Base-by-base conservation (phyloP, 2,113 vertebrate genomes). In the Pelobates fuscus region DNA sequence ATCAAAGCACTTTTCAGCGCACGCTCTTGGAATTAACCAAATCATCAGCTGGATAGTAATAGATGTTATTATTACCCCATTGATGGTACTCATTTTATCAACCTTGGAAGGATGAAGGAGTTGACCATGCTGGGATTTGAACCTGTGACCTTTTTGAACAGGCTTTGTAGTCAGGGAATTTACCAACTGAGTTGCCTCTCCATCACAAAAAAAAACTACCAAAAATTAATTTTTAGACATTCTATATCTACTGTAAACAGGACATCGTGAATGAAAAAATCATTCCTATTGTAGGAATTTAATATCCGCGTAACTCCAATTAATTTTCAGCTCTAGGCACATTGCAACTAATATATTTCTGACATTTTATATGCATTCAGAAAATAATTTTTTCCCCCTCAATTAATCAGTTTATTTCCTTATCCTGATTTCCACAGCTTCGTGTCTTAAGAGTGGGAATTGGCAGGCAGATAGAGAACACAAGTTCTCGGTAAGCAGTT, bases 351-450 rank as follows among this genome's bases (percentile, higher is more conserved):
- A 18, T 49, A 8, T 18, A 15, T 15, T 12, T 49, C 44, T 49
- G 44, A 12, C 44, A 18, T 14, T 49, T 49, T 17, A 2, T 12
- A 17, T 1, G 44, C 44, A 49, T 49, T 14, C 44, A 49, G 44
- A 49, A 5, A 17, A 49, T 49, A 18, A 49, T 15, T 12, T 5
- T 12, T 8, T 12, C 12, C 15, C 15, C 15, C 17, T 49, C 44
- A 49, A 14, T 17, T 8, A 49, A 49, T 14, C 17, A 49, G 4
- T 49, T 49, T 49, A 49, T 49, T 18, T 49, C 44, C 15, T 49
- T 14, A 18, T 49, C 17, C 44, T 49, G 44, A 49, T 49, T 49
- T 49, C 44, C 44, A 49, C 32, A 70, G 30, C 23, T 70, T 70
- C 14, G 8, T 26, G 11, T 30, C 25, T 29, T 30, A 10, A 8